A percentile compares a stretch with the other conserved stretches of the same genome.
Conservation (phyloP, 2,797 vertebrate species). For the Cichlasoma orientale region DNA sequence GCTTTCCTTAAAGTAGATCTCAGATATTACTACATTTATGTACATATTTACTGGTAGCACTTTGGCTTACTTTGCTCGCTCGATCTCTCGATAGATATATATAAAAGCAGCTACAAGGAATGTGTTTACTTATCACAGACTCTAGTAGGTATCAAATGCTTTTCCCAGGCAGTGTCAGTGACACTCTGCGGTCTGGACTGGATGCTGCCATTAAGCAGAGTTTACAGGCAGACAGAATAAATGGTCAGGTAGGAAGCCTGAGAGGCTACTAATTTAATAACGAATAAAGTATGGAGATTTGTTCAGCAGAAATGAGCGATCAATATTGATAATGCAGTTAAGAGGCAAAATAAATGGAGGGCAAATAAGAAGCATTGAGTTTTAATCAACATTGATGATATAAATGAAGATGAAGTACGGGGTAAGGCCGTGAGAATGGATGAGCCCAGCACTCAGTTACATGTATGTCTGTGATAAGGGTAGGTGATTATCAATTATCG, state of each 20-base stretch:
- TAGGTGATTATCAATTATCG: not conserved
- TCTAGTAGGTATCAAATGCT: not conserved
- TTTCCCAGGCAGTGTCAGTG: not conserved
- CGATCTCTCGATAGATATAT: too few species aligned
- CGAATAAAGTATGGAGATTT: slow-evolving; percentile 16
- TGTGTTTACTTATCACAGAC: not conserved
- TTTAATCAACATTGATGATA: slow-evolving; percentile 10
- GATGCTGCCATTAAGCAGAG: not conserved
- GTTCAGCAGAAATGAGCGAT: slow-evolving; percentile 18
- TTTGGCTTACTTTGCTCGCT: not conserved
- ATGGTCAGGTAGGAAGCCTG: slow-evolving; percentile 3
- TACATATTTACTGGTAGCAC: not conserved
- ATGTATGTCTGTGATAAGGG: not conserved
- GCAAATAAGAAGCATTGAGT: not conserved
- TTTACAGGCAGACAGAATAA: slow-evolving; percentile 2
- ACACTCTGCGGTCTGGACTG: not conserved
- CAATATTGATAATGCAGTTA: slow-evolving; percentile 39
- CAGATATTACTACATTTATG: rapidly evolving
- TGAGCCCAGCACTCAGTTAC: not conserved
- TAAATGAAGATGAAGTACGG: not conserved
- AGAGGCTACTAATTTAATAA: slow-evolving; percentile 29
- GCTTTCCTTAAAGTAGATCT: not conserved
- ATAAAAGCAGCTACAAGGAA: too few species aligned
- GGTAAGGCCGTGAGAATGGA: not conserved
- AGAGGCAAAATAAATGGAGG: not conserved